A percentile compares a stretch with the other conserved stretches of the same genome.
These are phyloP conservation scores for Pantala flavescens DNA, from an alignment of 1,140 invertebrate species.

Conservation along the genomic window DNA sequence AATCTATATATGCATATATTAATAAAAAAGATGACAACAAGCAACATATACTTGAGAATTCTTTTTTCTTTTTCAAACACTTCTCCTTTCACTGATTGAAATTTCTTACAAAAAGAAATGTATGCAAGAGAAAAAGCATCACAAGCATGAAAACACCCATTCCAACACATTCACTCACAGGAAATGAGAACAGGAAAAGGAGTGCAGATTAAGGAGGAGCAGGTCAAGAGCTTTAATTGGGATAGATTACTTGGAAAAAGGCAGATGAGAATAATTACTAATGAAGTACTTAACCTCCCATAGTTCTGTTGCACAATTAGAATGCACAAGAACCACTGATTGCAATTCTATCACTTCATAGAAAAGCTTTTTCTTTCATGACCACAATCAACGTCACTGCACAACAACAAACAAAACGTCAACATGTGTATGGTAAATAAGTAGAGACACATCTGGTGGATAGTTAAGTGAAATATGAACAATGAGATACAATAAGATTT, in stretches of 20 bases:
- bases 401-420: slow-evolving; percentile 6
- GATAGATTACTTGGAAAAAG: no score
- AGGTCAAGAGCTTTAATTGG: no score
- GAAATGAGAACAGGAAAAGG: neutral
- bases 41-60: slow-evolving; percentile 13
- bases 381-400: neutral
- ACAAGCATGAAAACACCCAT: neutral
- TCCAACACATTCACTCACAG: neutral
- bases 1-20: slow-evolving; percentile 19
- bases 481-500: neutral
- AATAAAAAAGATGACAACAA: slow-evolving; percentile 19
- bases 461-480: neutral
- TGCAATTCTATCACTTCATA: no score
- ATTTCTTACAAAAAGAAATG: slow-evolving; percentile 12
- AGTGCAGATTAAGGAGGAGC: neutral
- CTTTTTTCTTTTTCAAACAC: neutral
- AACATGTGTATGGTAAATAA: neutral
- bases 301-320: no score
- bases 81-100: neutral
- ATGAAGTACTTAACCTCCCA: no score
- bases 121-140: neutral
- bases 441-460: neutral
- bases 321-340: no score
- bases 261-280: no score
- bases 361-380: neutral